Evolutionary conservation across 2,888 invertebrate genomes (phyloP).

Genomic region (Dione juno): DNA sequence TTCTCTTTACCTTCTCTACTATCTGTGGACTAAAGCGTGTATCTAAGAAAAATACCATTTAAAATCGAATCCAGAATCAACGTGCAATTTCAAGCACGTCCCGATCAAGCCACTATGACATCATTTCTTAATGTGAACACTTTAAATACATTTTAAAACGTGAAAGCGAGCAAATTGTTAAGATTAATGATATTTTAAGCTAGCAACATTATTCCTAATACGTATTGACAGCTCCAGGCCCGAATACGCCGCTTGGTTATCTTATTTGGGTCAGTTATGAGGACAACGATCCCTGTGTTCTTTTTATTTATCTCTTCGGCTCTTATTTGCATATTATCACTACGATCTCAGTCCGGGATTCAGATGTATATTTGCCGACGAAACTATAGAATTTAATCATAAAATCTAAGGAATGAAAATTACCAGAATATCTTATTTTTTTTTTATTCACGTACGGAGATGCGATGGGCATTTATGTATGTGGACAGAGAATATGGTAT

Average conservation of each 20-base stretch:
- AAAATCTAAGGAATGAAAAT: conserved; percentile 49
- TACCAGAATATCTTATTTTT: conserved; percentile 11
- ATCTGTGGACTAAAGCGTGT: no score
- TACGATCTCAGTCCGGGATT: conserved; percentile 73
- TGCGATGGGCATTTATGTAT: background rate
- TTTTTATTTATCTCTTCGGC: conserved; percentile 74
- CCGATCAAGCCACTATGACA: background rate
- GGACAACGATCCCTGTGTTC: conserved; percentile 73
- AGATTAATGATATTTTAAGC: conserved; percentile 51
- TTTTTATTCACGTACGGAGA: background rate
- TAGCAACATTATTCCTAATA: conserved; percentile 74
- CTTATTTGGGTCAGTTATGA: conserved; percentile 79
- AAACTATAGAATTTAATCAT: conserved; percentile 62
- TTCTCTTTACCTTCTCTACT: no score
- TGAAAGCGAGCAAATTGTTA: conserved; percentile 39
- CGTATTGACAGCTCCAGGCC: conserved; percentile 72
- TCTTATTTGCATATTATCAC: conserved; percentile 79
- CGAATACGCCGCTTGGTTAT: conserved; percentile 67
- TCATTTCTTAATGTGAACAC: conserved; percentile 3
- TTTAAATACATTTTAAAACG: conserved; percentile 10
- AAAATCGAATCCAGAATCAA: background rate
- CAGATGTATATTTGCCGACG: conserved; percentile 76
- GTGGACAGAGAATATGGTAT: background rate
- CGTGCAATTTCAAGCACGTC: background rate
- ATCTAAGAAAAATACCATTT: no score